phyloP scores from a whole-genome alignment of 2,888 invertebrate species.

The Hipparchia sbordonii region DNA sequence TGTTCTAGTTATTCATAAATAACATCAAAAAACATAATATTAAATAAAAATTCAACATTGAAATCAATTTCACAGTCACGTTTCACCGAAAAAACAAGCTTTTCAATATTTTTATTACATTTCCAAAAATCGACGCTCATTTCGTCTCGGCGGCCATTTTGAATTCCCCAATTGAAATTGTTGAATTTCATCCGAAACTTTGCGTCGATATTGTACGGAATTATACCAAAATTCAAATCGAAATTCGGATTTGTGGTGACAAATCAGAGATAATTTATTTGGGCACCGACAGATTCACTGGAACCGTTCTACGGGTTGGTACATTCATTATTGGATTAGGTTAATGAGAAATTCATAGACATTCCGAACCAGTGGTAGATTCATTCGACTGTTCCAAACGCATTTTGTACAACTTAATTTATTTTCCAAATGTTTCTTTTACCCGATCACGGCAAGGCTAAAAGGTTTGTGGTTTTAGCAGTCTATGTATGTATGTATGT shows the following conservation, averaged over 20 bases:
- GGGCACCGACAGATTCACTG: neutral
- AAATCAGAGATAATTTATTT: constrained; percentile 40
- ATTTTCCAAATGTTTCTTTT: neutral
- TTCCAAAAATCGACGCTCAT: constrained; percentile 13
- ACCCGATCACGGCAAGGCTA: neutral
- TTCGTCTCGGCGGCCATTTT: constrained; percentile 1
- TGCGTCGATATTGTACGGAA: constrained; percentile 10
- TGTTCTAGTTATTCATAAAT: too few relatives aligned
- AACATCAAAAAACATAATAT: too few relatives aligned
- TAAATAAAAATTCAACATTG: neutral
- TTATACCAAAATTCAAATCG: constrained; percentile 40
- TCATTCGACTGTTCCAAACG: neutral
- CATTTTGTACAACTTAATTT: neutral
- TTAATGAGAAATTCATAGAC: neutral
- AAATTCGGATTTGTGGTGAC: constrained; percentile 38
- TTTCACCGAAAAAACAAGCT: neutral
- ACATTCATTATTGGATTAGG: constrained; percentile 13
- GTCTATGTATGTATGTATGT: too few relatives aligned
- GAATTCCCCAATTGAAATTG: constrained; percentile 8
- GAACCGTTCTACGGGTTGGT: neutral
- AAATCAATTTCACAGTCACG: neutral
- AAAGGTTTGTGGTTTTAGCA: too few relatives aligned
- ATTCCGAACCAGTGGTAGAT: neutral
- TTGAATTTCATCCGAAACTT: constrained; percentile 28
- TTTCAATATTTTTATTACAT: constrained; percentile 10